A percentile compares a stretch with the other conserved stretches of the same genome.
Evolutionary conservation across 2,797 vertebrate genomes (phyloP).

Genomic region (Acipenser oxyrinchus): DNA sequence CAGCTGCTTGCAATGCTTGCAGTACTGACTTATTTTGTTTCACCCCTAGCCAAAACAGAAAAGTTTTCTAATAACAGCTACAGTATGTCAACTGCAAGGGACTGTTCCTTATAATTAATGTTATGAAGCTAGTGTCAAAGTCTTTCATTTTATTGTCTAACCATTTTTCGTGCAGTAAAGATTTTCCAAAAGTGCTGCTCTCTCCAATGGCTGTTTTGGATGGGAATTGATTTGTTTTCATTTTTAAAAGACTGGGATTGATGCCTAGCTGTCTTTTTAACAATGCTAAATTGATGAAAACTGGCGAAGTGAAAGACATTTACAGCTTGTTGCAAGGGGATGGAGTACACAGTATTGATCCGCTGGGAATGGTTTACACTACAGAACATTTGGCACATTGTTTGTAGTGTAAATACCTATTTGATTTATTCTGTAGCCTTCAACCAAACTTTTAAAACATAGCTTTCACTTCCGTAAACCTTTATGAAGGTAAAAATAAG

Average conservation of each 20-base stretch:
- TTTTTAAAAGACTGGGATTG: slow-evolving; percentile 36
- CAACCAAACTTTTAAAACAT: slow-evolving; percentile 32
- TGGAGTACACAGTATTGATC: slow-evolving; percentile 56
- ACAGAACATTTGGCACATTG: slow-evolving; percentile 37
- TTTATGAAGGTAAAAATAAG: slow-evolving; percentile 1
- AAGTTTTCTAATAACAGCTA: slow-evolving; percentile 26
- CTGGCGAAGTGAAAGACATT: slow-evolving; percentile 44
- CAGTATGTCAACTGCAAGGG: slow-evolving; percentile 22
- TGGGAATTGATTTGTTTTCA: slow-evolving; percentile 30
- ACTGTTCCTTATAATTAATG: background rate
- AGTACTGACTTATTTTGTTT: too few relatives aligned
- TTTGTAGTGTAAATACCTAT: slow-evolving; percentile 47
- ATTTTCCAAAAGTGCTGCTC: slow-evolving; percentile 10
- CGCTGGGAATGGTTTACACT: slow-evolving; percentile 35
- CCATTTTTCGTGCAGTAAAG: background rate
- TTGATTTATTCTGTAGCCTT: slow-evolving; percentile 43
- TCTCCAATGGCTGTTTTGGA: slow-evolving; percentile 24
- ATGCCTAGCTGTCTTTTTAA: slow-evolving; percentile 49
- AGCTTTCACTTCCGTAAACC: slow-evolving; percentile 9
- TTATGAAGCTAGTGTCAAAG: background rate
- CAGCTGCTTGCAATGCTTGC: too few relatives aligned
- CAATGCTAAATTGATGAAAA: slow-evolving; percentile 46
- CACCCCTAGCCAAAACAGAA: background rate
- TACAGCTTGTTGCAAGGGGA: slow-evolving; percentile 40
- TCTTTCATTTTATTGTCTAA: background rate